phyloP scores from a whole-genome alignment of 2,113 vertebrate species.

The Eubucco bourcierii region DNA sequence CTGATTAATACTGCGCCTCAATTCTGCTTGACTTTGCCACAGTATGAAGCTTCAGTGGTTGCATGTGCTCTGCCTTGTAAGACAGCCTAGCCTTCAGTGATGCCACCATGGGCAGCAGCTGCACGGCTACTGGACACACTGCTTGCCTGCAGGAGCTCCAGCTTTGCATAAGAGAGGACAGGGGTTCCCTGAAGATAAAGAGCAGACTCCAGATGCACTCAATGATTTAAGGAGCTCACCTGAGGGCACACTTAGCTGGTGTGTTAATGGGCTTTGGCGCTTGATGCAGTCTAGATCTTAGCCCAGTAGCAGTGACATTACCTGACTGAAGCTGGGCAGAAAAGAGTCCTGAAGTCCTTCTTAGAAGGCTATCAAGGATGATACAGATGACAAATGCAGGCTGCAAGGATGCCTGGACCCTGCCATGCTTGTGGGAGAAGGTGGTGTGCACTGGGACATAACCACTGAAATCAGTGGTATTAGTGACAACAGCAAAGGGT shows the following conservation, averaged over 20 bases:
- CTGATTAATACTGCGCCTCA: neutral
- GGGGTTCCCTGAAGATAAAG: neutral
- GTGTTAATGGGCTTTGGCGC: neutral
- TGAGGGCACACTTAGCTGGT: neutral
- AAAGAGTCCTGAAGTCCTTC: neutral
- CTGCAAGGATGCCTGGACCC: neutral
- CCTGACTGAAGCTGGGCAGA: neutral
- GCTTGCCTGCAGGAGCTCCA: neutral
- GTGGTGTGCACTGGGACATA: neutral
- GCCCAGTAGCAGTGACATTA: neutral
- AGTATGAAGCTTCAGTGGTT: accelerated
- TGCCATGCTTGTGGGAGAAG: neutral
- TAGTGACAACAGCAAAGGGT: neutral
- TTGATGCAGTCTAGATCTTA: neutral
- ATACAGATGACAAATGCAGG: neutral
- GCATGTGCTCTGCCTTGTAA: neutral
- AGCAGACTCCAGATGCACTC: neutral
- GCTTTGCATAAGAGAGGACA: neutral
- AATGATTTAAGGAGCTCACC: neutral
- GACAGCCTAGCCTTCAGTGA: neutral
- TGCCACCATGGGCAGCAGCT: neutral
- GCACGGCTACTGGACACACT: neutral
- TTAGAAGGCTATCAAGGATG: neutral
- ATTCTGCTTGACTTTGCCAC: neutral
- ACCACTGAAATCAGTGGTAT: neutral